Base-by-base conservation (phyloP, 2,888 invertebrate species). In the Drosophila nigritarsus region DNA sequence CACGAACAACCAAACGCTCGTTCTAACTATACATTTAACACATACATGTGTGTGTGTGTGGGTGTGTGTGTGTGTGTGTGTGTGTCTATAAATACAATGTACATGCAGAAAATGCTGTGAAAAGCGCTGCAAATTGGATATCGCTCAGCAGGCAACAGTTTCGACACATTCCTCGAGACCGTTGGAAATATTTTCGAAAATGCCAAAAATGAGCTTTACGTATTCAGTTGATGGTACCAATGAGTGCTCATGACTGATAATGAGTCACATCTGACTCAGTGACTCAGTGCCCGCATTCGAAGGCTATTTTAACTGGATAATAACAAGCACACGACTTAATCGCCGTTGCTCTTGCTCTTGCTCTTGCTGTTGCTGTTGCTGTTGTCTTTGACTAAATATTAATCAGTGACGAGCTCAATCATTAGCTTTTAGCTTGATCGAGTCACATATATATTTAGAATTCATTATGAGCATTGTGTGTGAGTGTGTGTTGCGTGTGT, bases 61-160 rank as follows among this genome's bases (percentile, higher is more conserved):
- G 34, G 18, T 11, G 48, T 32, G 40, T 29, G 11, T 45, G 8
- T 18, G 9, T 48, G 42, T 59, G 58, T 63, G 36, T 63, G 42
- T 60, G 29, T 29, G 40, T 49, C 77, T 77, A 79, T 36, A 79
- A 79, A 77, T 77, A 34, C n/a, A 50, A 45, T n/a, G 69, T n/a
- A 65, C 61, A 69, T 75, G 69, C 75, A 76, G 51, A 64, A 64
- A 65, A 59, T 42, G 65, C 55, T 65, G 63, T 53, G 69, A 75
- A 60, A 56, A 60, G 29, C 38, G 54, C 62, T 58, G 60, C 59
- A 62, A 61, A 65, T 34, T 51, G 40, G 56, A 66, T 70, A 70
- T 50, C 27, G 63, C 51, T 45, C 27, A 38, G 24, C 48, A 29
- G 48, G 36, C 34, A 56, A 48, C 42, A 45, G 38, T 68, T 65